Percentiles rank a stretch among this genome's conserved stretches.
Conservation (phyloP, 2,113 vertebrate species). For the Phalacrocorax aristotelis region DNA sequence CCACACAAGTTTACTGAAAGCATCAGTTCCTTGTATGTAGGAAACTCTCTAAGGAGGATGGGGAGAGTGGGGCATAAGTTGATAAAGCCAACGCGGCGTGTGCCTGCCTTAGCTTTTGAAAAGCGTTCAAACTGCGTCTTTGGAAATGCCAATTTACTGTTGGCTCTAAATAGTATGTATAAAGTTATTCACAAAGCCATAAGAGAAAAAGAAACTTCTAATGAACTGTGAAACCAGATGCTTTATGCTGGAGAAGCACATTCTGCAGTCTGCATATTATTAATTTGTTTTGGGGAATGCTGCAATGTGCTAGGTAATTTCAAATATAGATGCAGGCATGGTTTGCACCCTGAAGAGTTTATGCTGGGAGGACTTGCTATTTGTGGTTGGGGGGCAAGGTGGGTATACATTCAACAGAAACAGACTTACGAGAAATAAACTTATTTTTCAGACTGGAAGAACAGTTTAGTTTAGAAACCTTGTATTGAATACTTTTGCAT, state of each 20-base stretch:
- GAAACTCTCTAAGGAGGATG: background rate
- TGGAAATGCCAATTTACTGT: background rate
- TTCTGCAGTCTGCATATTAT: background rate
- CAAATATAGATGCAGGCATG: background rate
- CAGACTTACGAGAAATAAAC: background rate
- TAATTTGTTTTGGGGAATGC: background rate
- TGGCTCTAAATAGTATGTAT: background rate
- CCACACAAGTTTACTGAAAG: background rate
- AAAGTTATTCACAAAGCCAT: slow-evolving; percentile 7
- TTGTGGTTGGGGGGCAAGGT: background rate
- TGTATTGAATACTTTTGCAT: background rate
- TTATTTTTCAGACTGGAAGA: background rate
- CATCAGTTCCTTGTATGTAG: background rate
- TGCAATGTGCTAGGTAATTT: background rate
- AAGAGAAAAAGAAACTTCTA: slow-evolving; percentile 3
- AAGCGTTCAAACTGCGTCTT: background rate
- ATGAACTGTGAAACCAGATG: slow-evolving; percentile 43
- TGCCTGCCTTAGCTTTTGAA: background rate
- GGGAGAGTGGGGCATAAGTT: background rate
- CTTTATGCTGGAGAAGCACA: slow-evolving; percentile 37
- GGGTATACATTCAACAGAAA: background rate
- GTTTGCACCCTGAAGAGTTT: background rate
- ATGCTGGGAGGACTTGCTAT: background rate
- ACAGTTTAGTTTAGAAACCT: background rate
- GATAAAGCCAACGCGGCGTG: rapidly evolving